phyloP scores from a whole-genome alignment of 1,140 invertebrate species.

The Fopius arisanus region DNA sequence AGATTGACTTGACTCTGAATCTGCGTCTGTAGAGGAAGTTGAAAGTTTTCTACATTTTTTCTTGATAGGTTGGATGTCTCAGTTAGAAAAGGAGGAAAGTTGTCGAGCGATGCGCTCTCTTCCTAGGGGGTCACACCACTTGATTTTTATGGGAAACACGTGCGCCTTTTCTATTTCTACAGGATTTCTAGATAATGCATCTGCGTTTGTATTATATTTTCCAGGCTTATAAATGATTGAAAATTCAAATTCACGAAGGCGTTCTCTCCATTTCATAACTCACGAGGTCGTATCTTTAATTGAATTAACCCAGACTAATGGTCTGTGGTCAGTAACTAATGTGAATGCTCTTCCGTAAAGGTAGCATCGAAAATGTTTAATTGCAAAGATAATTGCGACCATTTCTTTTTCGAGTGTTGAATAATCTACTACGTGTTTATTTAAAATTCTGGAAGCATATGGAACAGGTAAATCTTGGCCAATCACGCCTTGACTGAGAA shows the following conservation, averaged over 20 bases:
- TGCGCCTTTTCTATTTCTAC: too few relatives aligned
- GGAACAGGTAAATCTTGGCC: conserved; percentile 44
- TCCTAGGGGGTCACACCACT: not conserved
- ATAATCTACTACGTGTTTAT: conserved; percentile 57
- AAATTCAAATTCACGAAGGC: conserved; percentile 7
- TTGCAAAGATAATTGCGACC: conserved; percentile 34
- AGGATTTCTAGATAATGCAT: conserved; percentile 13
- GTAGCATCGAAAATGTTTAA: not conserved
- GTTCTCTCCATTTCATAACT: not conserved
- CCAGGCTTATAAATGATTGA: conserved; percentile 25
- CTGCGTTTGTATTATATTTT: conserved; percentile 6
- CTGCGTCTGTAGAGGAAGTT: not conserved
- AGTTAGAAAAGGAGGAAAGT: too few relatives aligned
- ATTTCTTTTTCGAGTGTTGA: conserved; percentile 53
- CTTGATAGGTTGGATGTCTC: not conserved
- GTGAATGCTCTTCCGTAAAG: not conserved
- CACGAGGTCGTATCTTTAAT: not conserved
- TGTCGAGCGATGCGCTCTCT: too few relatives aligned
- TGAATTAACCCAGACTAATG: not conserved
- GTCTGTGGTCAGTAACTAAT: conserved; percentile 1
- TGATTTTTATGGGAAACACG: conserved; percentile 15
- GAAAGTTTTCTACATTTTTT: not conserved
- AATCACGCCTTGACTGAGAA: conserved; percentile 35
- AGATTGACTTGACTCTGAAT: not conserved
- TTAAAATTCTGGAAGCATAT: conserved; percentile 57